Evolutionary conservation across 1,140 invertebrate species (phyloP).

Genomic region (Drosophila santomea): DNA sequence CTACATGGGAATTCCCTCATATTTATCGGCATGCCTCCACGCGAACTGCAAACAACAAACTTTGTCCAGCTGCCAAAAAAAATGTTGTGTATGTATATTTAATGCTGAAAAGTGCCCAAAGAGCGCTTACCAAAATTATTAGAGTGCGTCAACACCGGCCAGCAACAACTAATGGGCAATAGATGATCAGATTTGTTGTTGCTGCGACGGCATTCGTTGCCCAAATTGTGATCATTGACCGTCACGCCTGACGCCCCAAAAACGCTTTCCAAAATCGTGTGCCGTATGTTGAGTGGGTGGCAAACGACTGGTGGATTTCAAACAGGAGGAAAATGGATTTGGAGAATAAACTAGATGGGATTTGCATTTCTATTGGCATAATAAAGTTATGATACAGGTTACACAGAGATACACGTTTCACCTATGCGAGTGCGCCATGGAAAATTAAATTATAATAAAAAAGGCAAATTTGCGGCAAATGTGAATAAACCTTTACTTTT

Average conservation of each 20-base stretch:
- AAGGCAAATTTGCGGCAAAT: slow-evolving; percentile 47
- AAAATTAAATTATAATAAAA: slow-evolving; percentile 73
- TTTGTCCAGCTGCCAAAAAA: slow-evolving; percentile 51
- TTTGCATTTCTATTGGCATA: slow-evolving; percentile 48
- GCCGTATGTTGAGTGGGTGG: slow-evolving; percentile 62
- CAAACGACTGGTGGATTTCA: background rate
- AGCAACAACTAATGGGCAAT: slow-evolving; percentile 14
- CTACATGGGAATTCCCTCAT: background rate
- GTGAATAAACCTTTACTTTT: slow-evolving; percentile 74
- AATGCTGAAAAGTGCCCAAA: slow-evolving; percentile 51
- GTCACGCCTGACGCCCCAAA: slow-evolving; percentile 73
- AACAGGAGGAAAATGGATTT: background rate
- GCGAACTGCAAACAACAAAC: slow-evolving; percentile 20
- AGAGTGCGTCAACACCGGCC: slow-evolving; percentile 73
- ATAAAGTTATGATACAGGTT: slow-evolving; percentile 21
- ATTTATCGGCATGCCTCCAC: background rate
- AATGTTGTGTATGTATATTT: slow-evolving; percentile 25
- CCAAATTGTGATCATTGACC: slow-evolving; percentile 76
- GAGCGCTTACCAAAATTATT: slow-evolving; percentile 73
- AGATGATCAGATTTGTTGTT: slow-evolving; percentile 21
- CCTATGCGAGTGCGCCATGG: slow-evolving; percentile 40
- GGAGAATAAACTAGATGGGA: slow-evolving; percentile 14
- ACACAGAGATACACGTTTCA: slow-evolving; percentile 8
- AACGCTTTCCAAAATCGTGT: slow-evolving; percentile 75
- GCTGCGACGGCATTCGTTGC: slow-evolving; percentile 34